Evolutionary conservation across 1,140 invertebrate species (phyloP), one percentile per base, ranked within the genome.

Genomic region (Lysiphlebus fabarum): DNA sequence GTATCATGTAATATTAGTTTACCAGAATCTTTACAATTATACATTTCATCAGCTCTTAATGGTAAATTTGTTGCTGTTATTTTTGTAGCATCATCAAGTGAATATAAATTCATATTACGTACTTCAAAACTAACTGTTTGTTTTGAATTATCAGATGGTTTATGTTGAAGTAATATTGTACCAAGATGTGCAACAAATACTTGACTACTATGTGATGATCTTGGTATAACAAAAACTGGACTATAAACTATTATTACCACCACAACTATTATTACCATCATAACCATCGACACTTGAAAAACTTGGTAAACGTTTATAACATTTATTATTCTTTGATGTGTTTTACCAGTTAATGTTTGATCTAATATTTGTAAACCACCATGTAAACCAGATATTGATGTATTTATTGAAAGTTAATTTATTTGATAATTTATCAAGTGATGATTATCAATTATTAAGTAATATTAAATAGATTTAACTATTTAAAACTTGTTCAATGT

Each of bases 151-250:
- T 59, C 53, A 1, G 75, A 68, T 0, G 78, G 76, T 33, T 77
- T 76, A 8, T 80, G 77, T 56, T 76, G 76, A 4, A 95, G 78
- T 26, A 85, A 86, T 69, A 97, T 96, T 70, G 91, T 89, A 37
- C 95, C 95, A 49, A 98, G 82, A 81, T 96, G 93, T n/a, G 91
- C 92, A 11, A 97, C 90, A 51, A 96, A 84, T 26, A 96, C 92
- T 70, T 94, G 85, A 12, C 85, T 68, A 76, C 92, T 95, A 34
- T 82, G 82, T n/a, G 86, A 82, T 7, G 85, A 85, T 55, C 90
- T 81, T 0, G 95, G 94, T 48, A 97, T 76, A 36, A 96, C 88
- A 48, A 97, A 82, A 34, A 97, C 91, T 2, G 95, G 95, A 59
- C 91, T 95, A 70, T 95, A 90, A n/a, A n/a, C n/a, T n/a, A n/a